phyloP scores from a whole-genome alignment of 2,797 vertebrate species.

The Enteromius unitaeniatus region DNA sequence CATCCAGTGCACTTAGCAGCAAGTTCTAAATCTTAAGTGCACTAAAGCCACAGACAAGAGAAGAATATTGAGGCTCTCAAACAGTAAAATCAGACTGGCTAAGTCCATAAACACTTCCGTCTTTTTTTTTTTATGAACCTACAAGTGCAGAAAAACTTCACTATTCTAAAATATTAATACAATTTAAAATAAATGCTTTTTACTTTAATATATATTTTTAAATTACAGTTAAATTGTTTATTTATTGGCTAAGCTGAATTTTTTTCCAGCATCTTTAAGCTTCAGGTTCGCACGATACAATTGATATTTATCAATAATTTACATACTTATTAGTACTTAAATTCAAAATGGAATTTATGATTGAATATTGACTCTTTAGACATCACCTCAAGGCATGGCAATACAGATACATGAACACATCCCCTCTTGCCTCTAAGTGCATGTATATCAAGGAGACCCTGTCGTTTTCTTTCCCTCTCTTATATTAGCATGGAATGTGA shows the following conservation, averaged over 20 bases:
- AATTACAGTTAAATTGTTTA: too few relatives aligned
- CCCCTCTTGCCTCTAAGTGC: slow-evolving; percentile 38
- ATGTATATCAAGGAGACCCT: slow-evolving; percentile 1
- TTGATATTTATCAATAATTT: not conserved
- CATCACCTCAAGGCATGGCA: not conserved
- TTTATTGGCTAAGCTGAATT: not conserved
- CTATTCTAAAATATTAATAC: too few relatives aligned
- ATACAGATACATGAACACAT: not conserved
- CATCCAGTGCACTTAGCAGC: slow-evolving; percentile 5
- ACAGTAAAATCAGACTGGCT: not conserved
- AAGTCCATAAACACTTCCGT: not conserved
- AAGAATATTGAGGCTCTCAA: not conserved
- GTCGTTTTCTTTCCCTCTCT: slow-evolving; percentile 8
- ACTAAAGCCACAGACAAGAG: slow-evolving; percentile 29
- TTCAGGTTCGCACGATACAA: not conserved
- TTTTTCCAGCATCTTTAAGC: not conserved
- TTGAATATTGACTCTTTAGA: not conserved
- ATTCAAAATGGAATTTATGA: not conserved
- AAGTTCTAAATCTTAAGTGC: slow-evolving; percentile 29
- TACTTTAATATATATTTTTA: too few relatives aligned
- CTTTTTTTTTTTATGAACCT: not conserved
- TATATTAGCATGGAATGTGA: slow-evolving; percentile 29
- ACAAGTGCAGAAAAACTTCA: too few relatives aligned
- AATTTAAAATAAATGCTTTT: too few relatives aligned
- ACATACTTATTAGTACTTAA: not conserved